Conservation (phyloP, 2,797 vertebrate genomes). For the Dermochelys coriacea region DNA sequence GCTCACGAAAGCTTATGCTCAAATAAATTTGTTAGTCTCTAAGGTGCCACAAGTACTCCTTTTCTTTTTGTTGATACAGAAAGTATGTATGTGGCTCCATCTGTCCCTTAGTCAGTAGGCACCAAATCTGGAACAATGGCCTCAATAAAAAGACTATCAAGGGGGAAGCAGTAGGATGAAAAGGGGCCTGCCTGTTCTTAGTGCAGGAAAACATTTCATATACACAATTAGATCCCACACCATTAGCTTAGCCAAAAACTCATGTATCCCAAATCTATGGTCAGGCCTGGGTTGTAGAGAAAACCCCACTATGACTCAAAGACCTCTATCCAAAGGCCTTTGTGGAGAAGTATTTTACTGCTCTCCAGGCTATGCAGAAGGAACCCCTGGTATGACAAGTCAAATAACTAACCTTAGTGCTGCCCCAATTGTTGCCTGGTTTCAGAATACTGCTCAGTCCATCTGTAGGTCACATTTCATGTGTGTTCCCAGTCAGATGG, state of each 20-base stretch:
- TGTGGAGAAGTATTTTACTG: not conserved
- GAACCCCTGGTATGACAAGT: not conserved
- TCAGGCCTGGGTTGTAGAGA: not conserved
- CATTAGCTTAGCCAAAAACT: not conserved
- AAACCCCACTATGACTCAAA: not conserved
- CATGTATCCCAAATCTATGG: not conserved
- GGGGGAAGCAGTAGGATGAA: not conserved
- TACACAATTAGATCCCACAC: not conserved
- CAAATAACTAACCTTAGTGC: not conserved
- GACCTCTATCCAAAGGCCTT: not conserved
- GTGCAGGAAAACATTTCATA: not conserved
- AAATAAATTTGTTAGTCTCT: no score
- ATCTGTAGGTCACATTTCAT: not conserved
- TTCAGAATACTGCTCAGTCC: not conserved
- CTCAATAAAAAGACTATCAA: not conserved
- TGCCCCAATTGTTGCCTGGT: not conserved
- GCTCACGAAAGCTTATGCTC: no score
- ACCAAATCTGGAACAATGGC: not conserved
- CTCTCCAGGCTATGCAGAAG: not conserved
- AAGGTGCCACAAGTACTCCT: no score
- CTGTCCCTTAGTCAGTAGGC: no score
- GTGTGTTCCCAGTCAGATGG: not conserved
- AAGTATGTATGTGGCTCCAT: no score
- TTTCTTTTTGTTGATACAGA: no score
- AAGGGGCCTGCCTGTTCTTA: not conserved